Evolutionary conservation across 2,797 vertebrate species (phyloP), one percentile per base, ranked within the genome.

Genomic region (Gymnoscopelus braueri): DNA sequence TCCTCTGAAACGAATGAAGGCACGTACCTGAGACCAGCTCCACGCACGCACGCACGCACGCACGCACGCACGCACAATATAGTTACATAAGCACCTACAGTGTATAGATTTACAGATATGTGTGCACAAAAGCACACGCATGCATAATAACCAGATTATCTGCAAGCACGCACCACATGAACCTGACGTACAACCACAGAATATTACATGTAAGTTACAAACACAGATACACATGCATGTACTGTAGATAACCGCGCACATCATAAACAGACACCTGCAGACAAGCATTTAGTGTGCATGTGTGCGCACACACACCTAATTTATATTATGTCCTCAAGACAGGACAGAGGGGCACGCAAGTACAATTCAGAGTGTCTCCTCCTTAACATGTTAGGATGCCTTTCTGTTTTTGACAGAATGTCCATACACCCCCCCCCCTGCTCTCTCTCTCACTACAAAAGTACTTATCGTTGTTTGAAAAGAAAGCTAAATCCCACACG

Each of bases 1-100:
- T 94, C 97, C 98, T 91, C 95, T 99, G 92, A 99, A 98, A 94
- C 95, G 89, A 94, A 99, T 99, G 97, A 99, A 97, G 97, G 98
- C 97, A 96, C 88, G 93, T 94, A 94, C 88, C 80, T 92, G 91
- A 89, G 10, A 10, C 47, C 60, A 29, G 51, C 55, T 49, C 55
- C 65, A 15, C 39, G n/a, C 49, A 65, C 26, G 26, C 51, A 23
- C 51, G 49, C 4, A 35, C 44, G 51, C 60, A 29, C 29, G 61
- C 50, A 57, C 59, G 15, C 48, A 24, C 53, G 11, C 51, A 54
- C 35, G 57, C 70, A 75, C n/a, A 29, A 50, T 47, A 29, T 23
- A 8, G n/a, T 32, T 65, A 81, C 75, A 84, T 67, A 26, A 13
- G 14, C 48, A 50, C 48, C 10, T 50, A 5, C 48, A 50, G 48